Evolutionary conservation across 2,888 invertebrate genomes (phyloP), one percentile per base, ranked within the genome.

Genomic region (Caprella mutica): DNA sequence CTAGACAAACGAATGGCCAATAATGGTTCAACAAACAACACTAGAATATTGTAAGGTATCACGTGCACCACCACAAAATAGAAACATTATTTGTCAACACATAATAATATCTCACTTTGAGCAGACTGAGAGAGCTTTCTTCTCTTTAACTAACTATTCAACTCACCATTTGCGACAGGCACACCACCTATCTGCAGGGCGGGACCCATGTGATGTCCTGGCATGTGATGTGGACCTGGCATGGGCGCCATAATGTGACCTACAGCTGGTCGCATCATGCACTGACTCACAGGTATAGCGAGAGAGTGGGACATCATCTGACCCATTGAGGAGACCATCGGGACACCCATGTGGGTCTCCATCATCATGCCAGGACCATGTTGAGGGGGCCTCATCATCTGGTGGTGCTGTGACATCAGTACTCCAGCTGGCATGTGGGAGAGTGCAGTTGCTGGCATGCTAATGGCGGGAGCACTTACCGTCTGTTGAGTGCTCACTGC

Each of bases 31-130:
- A n/a, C n/a, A n/a, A n/a, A n/a, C n/a, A n/a, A n/a, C n/a, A n/a
- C n/a, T n/a, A n/a, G n/a, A n/a, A 48, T 27, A 30, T 30, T 30
- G 48, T 30, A 48, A 48, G 23, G 27, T 30, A 48, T 27, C 29
- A 48, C 48, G 48, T 48, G 48, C 48, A 48, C 48, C 48, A 48
- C 48, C 48, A 48, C 17, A 48, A 48, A 21, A 48, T 30, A 48
- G 30, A 48, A 29, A 30, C 29, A 48, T 48, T 48, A 48, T 30
- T 30, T 27, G 48, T 48, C 19, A 48, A 48, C 48, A 48, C 48
- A 24, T 27, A 48, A 48, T 30, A n/a, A n/a, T n/a, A n/a, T n/a
- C n/a, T n/a, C n/a, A n/a, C n/a, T n/a, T n/a, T n/a, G n/a, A n/a
- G n/a, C n/a, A n/a, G n/a, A n/a, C n/a, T n/a, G n/a, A n/a, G n/a